These are phyloP conservation scores for Tanaodytes sp. DNA, from an alignment of 2,888 invertebrate species.

Conservation along the genomic window DNA sequence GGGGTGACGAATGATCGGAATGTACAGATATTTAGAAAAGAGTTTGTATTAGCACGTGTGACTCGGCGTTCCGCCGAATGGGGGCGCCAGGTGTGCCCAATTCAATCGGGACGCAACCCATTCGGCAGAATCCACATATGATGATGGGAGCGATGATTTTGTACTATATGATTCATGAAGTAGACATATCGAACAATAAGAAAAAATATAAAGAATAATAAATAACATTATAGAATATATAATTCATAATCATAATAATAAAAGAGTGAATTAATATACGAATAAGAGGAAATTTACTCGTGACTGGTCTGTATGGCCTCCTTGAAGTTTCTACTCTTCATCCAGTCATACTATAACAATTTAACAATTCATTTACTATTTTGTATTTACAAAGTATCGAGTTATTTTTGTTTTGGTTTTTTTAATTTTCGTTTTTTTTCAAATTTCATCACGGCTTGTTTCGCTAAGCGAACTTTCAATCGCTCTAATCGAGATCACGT, in stretches of 20 bases:
- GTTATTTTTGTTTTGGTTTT: slow-evolving; percentile 1
- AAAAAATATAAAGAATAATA: slow-evolving; percentile 58
- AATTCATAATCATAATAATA: slow-evolving; percentile 56
- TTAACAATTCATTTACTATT: slow-evolving; percentile 60
- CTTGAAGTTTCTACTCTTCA: slow-evolving; percentile 97
- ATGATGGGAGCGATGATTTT: slow-evolving; percentile 63
- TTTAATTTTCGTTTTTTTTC: slow-evolving; percentile 12
- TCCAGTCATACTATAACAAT: slow-evolving; percentile 89
- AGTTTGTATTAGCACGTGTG: slow-evolving; percentile 48
- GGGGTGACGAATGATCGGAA: slow-evolving; percentile 58
- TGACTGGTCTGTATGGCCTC: slow-evolving; percentile 90
- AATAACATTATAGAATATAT: slow-evolving; percentile 66
- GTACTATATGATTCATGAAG: slow-evolving; percentile 64
- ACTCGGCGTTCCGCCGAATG: slow-evolving; percentile 42
- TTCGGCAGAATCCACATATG: slow-evolving; percentile 63
- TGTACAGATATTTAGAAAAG: slow-evolving; percentile 53
- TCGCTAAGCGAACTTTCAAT: slow-evolving; percentile 1
- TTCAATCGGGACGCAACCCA: slow-evolving; percentile 1
- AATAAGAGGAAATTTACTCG: slow-evolving; percentile 78
- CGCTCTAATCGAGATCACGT: slow-evolving; percentile 28
- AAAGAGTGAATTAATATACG: slow-evolving; percentile 59
- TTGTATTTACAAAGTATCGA: slow-evolving; percentile 25
- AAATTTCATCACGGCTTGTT: no score
- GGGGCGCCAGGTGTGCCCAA: slow-evolving; percentile 1
- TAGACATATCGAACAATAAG: slow-evolving; percentile 68